Conservation (phyloP, 2,113 vertebrate genomes). For the Hypanus sabinus region DNA sequence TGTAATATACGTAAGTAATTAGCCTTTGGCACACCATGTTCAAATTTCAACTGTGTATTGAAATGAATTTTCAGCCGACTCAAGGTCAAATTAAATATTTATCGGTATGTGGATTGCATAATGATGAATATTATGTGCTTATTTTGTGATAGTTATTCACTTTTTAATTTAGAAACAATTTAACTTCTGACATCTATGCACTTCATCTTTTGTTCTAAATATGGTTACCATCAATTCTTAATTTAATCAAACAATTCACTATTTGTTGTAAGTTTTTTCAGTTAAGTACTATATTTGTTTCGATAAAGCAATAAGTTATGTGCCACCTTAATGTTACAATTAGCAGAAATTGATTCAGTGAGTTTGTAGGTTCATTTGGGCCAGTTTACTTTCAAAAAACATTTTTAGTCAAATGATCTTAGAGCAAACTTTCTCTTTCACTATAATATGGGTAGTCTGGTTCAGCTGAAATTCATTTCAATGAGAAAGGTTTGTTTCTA, state of each 20-base stretch:
- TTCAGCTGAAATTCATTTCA: not conserved
- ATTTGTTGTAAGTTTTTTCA: no score
- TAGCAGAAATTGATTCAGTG: not conserved
- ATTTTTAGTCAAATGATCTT: not conserved
- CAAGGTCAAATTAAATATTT: slow-evolving; percentile 27
- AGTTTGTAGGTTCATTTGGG: not conserved
- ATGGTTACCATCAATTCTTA: not conserved
- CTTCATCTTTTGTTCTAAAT: not conserved
- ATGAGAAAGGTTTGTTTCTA: not conserved
- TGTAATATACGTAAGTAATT: not conserved
- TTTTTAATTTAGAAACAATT: not conserved
- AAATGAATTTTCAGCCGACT: slow-evolving; percentile 8
- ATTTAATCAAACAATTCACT: not conserved
- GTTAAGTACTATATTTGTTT: not conserved
- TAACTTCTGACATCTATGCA: not conserved
- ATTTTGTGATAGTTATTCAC: not conserved
- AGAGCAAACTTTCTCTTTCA: not conserved
- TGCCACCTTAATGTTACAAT: not conserved
- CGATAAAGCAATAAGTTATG: not conserved
- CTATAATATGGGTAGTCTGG: not conserved
- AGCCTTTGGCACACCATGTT: not conserved
- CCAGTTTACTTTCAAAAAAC: not conserved
- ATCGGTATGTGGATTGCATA: not conserved
- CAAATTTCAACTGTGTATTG: not conserved
- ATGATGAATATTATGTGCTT: not conserved